Base-by-base conservation (phyloP, 2,888 invertebrate species). In the Mechanitis mazaeus region DNA sequence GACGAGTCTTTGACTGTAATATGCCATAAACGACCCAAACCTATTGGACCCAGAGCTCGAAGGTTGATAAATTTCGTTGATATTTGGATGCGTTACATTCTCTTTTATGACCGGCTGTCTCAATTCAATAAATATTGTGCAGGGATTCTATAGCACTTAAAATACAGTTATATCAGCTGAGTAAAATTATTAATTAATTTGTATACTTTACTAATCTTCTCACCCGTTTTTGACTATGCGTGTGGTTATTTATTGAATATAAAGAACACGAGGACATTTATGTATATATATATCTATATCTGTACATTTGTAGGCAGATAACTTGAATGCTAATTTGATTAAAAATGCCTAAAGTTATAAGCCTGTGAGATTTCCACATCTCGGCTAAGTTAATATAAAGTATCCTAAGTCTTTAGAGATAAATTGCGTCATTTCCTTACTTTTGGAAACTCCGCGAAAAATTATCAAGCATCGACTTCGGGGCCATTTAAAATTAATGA, bases 401-500 rank as follows among this genome's bases (percentile, higher is more conserved):
- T 87, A 87, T 87, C 85, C 80, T 81, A 83, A 76, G 76, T 78
- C 83, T 83, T 86, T 79, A 76, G 77, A 84, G 85, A 89, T 88
- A 87, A 88, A 87, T 84, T 82, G 83, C 79, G 82, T 86, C 83
- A 83, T 88, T 87, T 87, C 84, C 86, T 84, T 83, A 83, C 83
- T 82, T 74, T 79, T 78, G 72, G 75, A 76, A 81, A 80, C 81
- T 81, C 77, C 75, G 79, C 61, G 78, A 84, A 86, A 87, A 87
- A 87, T 88, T 86, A 87, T 87, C 85, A 84, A 81, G 74, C 82
- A 84, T 87, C 83, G 84, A 79, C 81, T 79, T 80, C 79, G 77
- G 76, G 79, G 81, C 81, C 81, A 83, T 88, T 88, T 87, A 83
- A 88, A 89, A 88, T 90, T 90, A 88, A 89, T 89, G 87, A 89